Evolutionary conservation across 2,113 vertebrate species (phyloP).

Genomic region (Pteruthius melanotis): DNA sequence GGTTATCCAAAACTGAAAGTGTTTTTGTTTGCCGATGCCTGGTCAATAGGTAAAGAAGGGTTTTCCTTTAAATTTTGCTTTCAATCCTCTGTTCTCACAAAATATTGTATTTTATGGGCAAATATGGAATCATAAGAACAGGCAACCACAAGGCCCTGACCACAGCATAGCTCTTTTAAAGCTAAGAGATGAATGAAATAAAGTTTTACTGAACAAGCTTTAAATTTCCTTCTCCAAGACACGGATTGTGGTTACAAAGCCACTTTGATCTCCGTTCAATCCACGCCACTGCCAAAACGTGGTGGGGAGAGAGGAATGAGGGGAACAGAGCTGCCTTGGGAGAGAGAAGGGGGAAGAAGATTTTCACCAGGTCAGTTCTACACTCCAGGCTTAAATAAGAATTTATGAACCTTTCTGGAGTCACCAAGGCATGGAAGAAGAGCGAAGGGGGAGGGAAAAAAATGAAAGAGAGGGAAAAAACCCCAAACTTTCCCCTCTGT

Average conservation of each 20-base stretch:
- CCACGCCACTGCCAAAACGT: neutral
- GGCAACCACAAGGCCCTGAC: neutral
- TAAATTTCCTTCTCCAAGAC: neutral
- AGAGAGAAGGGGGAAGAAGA: neutral
- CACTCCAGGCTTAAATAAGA: neutral
- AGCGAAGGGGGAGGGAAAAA: neutral
- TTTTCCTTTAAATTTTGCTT: neutral
- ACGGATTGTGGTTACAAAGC: neutral
- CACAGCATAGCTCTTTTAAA: neutral
- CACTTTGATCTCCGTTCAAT: neutral
- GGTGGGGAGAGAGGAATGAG: neutral
- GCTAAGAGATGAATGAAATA: conserved; percentile 3
- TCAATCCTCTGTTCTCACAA: neutral
- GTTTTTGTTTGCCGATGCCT: neutral
- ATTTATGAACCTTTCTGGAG: neutral
- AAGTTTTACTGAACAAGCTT: neutral
- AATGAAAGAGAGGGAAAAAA: fast-evolving
- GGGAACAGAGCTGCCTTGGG: neutral
- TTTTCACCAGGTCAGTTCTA: neutral
- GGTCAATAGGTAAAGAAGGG: neutral
- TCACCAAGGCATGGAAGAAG: neutral
- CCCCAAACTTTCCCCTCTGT: neutral
- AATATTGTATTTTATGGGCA: neutral
- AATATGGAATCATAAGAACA: neutral
- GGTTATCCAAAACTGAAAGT: neutral